Conservation (phyloP, 2,113 vertebrate genomes). For the Clarias macrocephalus region DNA sequence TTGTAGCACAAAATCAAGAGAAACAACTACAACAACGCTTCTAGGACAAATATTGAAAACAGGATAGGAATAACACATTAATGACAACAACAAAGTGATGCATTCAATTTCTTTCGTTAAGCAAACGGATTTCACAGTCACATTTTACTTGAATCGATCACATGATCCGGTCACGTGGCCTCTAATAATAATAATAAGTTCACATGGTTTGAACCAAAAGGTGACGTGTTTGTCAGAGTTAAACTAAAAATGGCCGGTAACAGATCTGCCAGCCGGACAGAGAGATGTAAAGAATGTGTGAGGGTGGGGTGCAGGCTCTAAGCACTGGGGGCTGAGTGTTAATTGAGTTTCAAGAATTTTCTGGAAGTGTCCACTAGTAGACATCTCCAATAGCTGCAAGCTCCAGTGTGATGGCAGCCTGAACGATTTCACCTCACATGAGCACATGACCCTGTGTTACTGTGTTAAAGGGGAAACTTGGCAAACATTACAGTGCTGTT, state of each 20-base stretch:
- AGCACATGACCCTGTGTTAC: slow-evolving; percentile 10
- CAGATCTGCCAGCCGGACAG: slow-evolving; percentile 49
- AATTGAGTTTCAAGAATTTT: slow-evolving; percentile 61
- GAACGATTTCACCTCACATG: neutral
- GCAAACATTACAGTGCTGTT: slow-evolving; percentile 42
- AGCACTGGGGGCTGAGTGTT: slow-evolving; percentile 35
- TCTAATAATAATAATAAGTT: neutral
- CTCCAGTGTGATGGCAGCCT: slow-evolving; percentile 14
- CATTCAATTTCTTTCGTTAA: neutral
- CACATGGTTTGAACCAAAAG: slow-evolving; percentile 56
- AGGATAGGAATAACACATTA: neutral
- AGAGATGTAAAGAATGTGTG: slow-evolving; percentile 43
- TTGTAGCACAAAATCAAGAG: neutral
- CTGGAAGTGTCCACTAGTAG: slow-evolving; percentile 36
- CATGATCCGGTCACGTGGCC: neutral
- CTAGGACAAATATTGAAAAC: neutral
- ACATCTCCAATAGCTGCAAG: slow-evolving; percentile 47
- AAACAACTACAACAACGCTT: neutral
- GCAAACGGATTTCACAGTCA: neutral
- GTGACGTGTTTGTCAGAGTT: slow-evolving; percentile 63
- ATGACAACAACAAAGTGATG: neutral
- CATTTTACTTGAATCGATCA: neutral
- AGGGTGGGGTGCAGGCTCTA: slow-evolving; percentile 15
- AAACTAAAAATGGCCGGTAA: slow-evolving; percentile 66
- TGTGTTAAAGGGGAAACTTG: slow-evolving; percentile 44